phyloP scores from a whole-genome alignment of 2,113 vertebrate genomes.

The Cavia porcellus region DNA sequence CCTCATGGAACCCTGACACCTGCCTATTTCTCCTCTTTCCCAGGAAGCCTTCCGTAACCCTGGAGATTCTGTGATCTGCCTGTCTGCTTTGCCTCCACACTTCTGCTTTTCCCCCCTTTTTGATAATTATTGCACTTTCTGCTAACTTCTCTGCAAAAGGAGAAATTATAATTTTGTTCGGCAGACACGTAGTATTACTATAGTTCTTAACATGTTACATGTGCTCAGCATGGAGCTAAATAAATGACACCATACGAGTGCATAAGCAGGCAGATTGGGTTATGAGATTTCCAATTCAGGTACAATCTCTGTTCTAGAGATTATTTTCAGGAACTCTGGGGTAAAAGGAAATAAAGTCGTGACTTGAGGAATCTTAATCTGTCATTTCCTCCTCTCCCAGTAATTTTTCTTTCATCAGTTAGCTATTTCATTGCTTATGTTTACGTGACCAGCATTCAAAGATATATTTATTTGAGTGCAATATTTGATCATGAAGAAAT shows the following conservation, averaged over 20 bases:
- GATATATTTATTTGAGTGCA: neutral
- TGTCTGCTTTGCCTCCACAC: neutral
- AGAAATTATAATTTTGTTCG: neutral
- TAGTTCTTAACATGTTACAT: neutral
- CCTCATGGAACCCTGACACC: neutral
- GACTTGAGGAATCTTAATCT: slow-evolving; percentile 46
- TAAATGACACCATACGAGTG: neutral
- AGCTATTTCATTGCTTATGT: neutral
- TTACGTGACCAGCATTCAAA: neutral
- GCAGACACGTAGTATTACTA: neutral
- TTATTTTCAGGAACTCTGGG: slow-evolving; percentile 21
- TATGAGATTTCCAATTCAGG: slow-evolving; percentile 42
- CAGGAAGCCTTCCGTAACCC: neutral
- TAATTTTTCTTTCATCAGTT: slow-evolving; percentile 26
- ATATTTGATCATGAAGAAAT: slow-evolving; percentile 55
- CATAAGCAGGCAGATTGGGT: neutral
- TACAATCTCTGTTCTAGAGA: neutral
- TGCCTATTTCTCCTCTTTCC: neutral
- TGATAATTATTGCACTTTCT: neutral
- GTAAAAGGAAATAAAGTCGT: slow-evolving; percentile 43
- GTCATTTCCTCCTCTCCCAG: slow-evolving; percentile 6
- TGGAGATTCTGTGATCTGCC: neutral
- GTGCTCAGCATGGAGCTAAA: neutral
- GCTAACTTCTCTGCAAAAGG: neutral
- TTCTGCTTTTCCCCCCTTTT: neutral